Percentiles rank a stretch among this genome's conserved stretches.
Conservation (phyloP, 2,113 vertebrate species). For the Lucifuga dentata region DNA sequence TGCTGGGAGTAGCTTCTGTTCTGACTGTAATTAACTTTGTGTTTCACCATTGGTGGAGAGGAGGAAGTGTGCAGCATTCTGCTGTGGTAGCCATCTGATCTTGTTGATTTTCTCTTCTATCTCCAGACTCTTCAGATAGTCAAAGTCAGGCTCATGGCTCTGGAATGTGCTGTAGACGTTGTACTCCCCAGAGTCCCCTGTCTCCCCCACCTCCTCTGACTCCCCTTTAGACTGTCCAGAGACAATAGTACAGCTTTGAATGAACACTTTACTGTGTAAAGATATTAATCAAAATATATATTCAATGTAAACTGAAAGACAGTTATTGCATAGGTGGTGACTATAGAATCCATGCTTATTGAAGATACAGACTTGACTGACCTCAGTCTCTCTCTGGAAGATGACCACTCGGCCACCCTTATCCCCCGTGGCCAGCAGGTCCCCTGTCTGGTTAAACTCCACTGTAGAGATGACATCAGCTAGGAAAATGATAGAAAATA, state of each 20-base stretch:
- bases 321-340: not conserved
- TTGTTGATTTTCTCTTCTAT: slow-evolving; percentile 99
- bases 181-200: slow-evolving; percentile 93
- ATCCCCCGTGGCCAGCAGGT: slow-evolving; percentile 97
- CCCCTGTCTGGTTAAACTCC: slow-evolving; percentile 98
- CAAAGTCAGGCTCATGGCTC: slow-evolving; percentile 98
- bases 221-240: slow-evolving; percentile 89
- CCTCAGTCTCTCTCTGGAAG: slow-evolving; percentile 97
- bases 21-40: not conserved
- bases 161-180: slow-evolving; percentile 99
- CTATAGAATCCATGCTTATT: not conserved
- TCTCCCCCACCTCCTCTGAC: slow-evolving; percentile 88
- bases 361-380: slow-evolving; percentile 56
- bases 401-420: slow-evolving; percentile 98
- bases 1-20: not conserved
- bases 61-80: slow-evolving; percentile 95
- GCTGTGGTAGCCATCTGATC: slow-evolving; percentile 96
- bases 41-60: slow-evolving; percentile 95
- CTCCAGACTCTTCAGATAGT: slow-evolving; percentile 98
- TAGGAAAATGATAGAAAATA: slow-evolving; percentile 53
- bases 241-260: not conserved
- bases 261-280: not conserved
- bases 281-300: not conserved
- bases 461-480: slow-evolving; percentile 99
- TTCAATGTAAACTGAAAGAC: not conserved